Percentiles rank a stretch among this genome's conserved stretches.
These are phyloP conservation scores for Bhutanitis thaidina DNA, from an alignment of 2,888 invertebrate species.

Conservation along the genomic window DNA sequence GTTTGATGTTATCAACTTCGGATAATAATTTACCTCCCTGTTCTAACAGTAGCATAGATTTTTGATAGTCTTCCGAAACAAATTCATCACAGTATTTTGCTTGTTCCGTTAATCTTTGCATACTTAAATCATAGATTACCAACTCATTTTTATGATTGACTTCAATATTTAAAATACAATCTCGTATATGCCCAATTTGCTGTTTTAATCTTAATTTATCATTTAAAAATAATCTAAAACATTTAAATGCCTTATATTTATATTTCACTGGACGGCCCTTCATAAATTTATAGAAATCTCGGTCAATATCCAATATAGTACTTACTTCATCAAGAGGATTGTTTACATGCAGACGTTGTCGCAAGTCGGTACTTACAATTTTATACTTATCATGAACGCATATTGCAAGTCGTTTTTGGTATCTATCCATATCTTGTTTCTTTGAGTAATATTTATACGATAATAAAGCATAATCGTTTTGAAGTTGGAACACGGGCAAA, in stretches of 20 bases:
- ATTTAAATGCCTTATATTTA: slow-evolving; percentile 18
- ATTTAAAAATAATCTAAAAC: slow-evolving; percentile 40
- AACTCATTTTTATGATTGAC: slow-evolving; percentile 76
- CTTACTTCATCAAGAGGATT: slow-evolving; percentile 37
- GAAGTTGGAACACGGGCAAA: slow-evolving; percentile 34
- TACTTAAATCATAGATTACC: slow-evolving; percentile 62
- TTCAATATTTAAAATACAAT: slow-evolving; percentile 75
- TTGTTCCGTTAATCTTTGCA: slow-evolving; percentile 70
- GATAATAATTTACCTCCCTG: slow-evolving; percentile 68
- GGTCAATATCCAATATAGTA: slow-evolving; percentile 46
- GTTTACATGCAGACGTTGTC: slow-evolving; percentile 38
- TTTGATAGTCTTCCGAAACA: slow-evolving; percentile 80
- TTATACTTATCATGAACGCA: slow-evolving; percentile 47
- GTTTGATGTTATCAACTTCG: slow-evolving; percentile 58
- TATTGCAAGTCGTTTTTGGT: slow-evolving; percentile 36
- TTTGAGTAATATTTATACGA: slow-evolving; percentile 47
- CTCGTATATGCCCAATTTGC: slow-evolving; percentile 62
- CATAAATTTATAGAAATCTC: slow-evolving; percentile 44
- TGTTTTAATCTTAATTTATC: slow-evolving; percentile 40
- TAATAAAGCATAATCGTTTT: slow-evolving; percentile 43
- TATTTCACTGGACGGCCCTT: slow-evolving; percentile 44
- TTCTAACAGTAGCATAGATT: slow-evolving; percentile 77
- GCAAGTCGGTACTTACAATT: slow-evolving; percentile 40
- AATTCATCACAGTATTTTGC: slow-evolving; percentile 80
- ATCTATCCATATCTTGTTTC: slow-evolving; percentile 36